Base-by-base conservation (phyloP, 2,888 invertebrate species). In the Melinaea menophilus region DNA sequence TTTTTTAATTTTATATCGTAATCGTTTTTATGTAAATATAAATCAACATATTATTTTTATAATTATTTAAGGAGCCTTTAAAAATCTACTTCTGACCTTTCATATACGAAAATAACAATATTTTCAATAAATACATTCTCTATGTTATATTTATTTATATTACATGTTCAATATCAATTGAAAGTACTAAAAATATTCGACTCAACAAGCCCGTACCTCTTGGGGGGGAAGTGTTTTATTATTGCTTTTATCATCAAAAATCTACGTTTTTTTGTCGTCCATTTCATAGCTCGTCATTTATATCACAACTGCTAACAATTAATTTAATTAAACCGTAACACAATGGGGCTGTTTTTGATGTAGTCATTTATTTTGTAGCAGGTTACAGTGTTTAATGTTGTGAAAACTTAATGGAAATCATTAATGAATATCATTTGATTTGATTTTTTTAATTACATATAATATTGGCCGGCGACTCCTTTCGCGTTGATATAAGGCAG, bases 321-420 rank as follows among this genome's bases (percentile, higher is more conserved):
- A 90, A 90, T 90, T 90, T 85, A 89, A 90, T 90, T 90, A 90
- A 78, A 78, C 78, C 84, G 77, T 86, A 80, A 83, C 86, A 79
- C 76, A 79, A 76, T 74, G 74, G 81, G 82, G 80, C 75, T 77
- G 79, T 78, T 83, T 85, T 80, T 81, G 82, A 85, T 85, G 79
- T 79, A 80, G 81, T 82, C 82, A 79, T 82, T 82, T 78, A 71
- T 82, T 69, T 75, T 74, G 77, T 71, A 77, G 73, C 80, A 81
- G 80, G 81, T 84, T 79, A 74, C 70, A 62, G 73, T 59, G 67
- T 69, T 69, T 71, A 73, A 74, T 72, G 73, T 64, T 65, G 57
- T 69, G 69, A 68, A 68, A 71, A 66, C 56, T 62, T 61, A 61
- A 62, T 22, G 22, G 22, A 22, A 22, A 22, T 22, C 22, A 60